Base-by-base conservation (phyloP, 2,888 invertebrate species). In the Hyposoter didymator region DNA sequence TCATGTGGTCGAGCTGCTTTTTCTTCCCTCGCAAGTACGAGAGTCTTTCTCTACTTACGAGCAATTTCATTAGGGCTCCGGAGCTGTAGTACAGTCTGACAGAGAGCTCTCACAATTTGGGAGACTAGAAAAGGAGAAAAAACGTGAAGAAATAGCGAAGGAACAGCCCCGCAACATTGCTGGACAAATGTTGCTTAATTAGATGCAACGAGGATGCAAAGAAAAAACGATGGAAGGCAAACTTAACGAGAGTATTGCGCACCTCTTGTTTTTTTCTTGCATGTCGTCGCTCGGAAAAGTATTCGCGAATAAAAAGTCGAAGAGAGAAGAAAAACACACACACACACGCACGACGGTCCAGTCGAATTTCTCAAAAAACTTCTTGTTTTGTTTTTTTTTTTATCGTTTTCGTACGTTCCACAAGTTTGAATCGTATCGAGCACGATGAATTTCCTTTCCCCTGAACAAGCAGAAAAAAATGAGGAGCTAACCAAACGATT, bases 161-260 rank as follows among this genome's bases (percentile, higher is more conserved):
- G 28, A 67, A 69, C 70, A 55, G 35, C 84, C 80, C 82, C 84
- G n/a, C n/a, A 78, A 84, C 82, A 78, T 79, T 69, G 72, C 79
- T 70, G 78, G 79, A 86, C 86, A 86, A 87, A 87, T 87, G 82
- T 86, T 74, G 76, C 84, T 87, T 86, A 87, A 87, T 87, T 87
- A 87, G 82, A 82, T 82, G 75, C 82, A 80, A 70, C 74, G n/a
- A 70, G 72, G 35, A 43, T 69, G 62, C 2, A 4, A 2, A 32
- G 32, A 32, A 32, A 35, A 35, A 35, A 35, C 2, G 6, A 35
- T 4, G 35, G 5, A 35, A 35, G 35, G 55, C 78, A 69, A 74
- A 35, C 43, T 43, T 52, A 82, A 78, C 52, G 64, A 72, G 52
- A 72, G 43, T 45, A 35, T 35, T 39, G 43, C 17, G 64, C 76